A percentile compares a stretch with the other conserved stretches of the same genome.
phyloP scores from a whole-genome alignment of 2,797 vertebrate species.

The Arrhamphus sclerolepis region DNA sequence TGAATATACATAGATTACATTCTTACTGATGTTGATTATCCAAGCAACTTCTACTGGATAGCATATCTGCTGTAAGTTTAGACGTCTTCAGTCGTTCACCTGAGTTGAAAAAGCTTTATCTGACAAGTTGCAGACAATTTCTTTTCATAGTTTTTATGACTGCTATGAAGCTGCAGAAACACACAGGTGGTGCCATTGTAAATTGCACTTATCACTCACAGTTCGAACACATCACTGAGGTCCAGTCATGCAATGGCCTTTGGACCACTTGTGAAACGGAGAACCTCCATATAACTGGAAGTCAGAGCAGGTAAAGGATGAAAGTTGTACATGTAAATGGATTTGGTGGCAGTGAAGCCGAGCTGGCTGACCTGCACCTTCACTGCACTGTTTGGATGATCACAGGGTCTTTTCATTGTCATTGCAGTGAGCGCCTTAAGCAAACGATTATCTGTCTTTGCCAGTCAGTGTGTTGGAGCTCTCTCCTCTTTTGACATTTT shows the following conservation, averaged over 20 bases:
- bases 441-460: constrained; percentile 20
- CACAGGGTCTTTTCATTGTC: constrained; percentile 39
- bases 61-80: constrained; percentile 1
- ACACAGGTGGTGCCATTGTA: constrained; percentile 43
- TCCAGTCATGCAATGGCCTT: constrained; percentile 57
- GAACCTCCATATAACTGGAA: constrained; percentile 10
- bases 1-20: constrained; percentile 4
- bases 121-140: background rate
- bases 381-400: constrained; percentile 33
- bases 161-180: constrained; percentile 37
- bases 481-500: constrained; percentile 41
- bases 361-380: background rate
- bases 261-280: constrained; percentile 28
- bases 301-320: constrained; percentile 10
- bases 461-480: constrained; percentile 21
- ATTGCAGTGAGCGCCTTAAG: constrained; percentile 45
- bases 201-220: constrained; percentile 50
- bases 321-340: background rate
- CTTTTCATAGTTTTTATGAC: constrained; percentile 2
- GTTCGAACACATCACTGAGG: constrained; percentile 41
- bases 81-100: constrained; percentile 10
- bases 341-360: background rate
- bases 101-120: constrained; percentile 13
- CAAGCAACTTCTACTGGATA: constrained; percentile 1
- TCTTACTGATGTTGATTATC: constrained; percentile 5